Evolutionary conservation across 2,113 vertebrate genomes (phyloP).

Genomic region (Ondatra zibethicus): DNA sequence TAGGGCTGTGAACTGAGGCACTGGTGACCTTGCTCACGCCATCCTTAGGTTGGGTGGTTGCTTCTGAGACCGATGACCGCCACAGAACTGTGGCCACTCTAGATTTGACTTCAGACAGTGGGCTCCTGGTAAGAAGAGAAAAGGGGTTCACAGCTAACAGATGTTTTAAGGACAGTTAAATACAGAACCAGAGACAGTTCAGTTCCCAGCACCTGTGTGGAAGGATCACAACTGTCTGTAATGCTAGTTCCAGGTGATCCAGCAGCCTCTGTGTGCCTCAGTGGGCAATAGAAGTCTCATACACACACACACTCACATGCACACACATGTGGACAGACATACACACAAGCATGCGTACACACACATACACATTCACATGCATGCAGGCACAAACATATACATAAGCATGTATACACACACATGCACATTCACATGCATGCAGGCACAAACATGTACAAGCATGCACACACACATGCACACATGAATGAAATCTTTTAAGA

Average conservation of each 20-base stretch:
- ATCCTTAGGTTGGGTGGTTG: too few relatives aligned
- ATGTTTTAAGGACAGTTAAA: neutral
- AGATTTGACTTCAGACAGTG: constrained; percentile 11
- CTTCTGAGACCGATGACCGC: too few relatives aligned
- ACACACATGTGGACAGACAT: neutral
- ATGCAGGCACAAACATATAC: neutral
- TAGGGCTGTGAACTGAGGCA: neutral
- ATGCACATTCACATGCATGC: neutral
- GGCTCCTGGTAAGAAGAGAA: neutral
- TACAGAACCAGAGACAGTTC: neutral
- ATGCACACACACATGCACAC: neutral
- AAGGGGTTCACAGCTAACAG: neutral
- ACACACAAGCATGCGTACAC: neutral
- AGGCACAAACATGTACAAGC: neutral
- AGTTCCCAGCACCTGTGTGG: neutral
- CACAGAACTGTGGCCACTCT: neutral
- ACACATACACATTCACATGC: neutral
- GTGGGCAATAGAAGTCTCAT: neutral
- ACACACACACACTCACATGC: neutral
- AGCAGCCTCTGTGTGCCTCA: neutral
- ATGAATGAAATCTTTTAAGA: neutral
- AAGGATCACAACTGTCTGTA: neutral
- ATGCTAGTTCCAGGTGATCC: neutral
- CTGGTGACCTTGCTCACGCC: neutral
- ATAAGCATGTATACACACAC: neutral